These are phyloP conservation scores for Hyles vespertilio DNA, from an alignment of 1,140 invertebrate genomes.

Conservation along the genomic window DNA sequence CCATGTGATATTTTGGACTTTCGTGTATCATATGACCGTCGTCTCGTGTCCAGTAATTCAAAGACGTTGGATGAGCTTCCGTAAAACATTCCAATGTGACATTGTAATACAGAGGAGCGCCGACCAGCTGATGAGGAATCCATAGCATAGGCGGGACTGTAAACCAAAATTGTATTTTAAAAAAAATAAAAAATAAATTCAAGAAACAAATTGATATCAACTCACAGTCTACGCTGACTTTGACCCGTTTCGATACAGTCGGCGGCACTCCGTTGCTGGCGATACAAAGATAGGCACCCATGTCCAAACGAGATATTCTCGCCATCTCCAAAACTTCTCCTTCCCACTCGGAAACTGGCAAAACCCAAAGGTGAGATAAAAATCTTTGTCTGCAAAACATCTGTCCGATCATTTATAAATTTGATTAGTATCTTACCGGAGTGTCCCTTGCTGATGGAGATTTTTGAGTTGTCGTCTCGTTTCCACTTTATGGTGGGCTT, in stretches of 20 bases:
- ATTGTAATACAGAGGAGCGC: conserved; percentile 85
- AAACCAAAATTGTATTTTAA: conserved; percentile 37
- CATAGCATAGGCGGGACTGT: conserved; percentile 92
- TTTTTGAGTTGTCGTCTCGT: conserved; percentile 89
- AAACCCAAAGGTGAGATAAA: conserved; percentile 9
- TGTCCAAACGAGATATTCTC: conserved; percentile 90
- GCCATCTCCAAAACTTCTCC: conserved; percentile 90
- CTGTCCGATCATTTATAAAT: conserved; percentile 17
- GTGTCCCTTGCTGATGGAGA: conserved; percentile 88
- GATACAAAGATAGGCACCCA: conserved; percentile 94
- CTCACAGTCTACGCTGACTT: conserved; percentile 96
- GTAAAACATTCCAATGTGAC: conserved; percentile 92
- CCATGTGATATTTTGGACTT: conserved; percentile 86
- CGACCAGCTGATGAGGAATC: conserved; percentile 93
- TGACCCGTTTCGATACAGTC: conserved; percentile 92
- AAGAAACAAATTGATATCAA: conserved; percentile 42
- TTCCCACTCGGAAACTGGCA: conserved; percentile 86
- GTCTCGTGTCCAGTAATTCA: conserved; percentile 94
- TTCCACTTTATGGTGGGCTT: conserved; percentile 93
- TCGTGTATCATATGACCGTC: conserved; percentile 93
- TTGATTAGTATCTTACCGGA: conserved; percentile 77
- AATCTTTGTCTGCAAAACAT: neutral
- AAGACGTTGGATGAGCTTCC: conserved; percentile 92
- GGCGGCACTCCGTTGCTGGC: conserved; percentile 87
- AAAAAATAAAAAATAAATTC: conserved; percentile 3